Conservation (phyloP, 2,888 invertebrate species). For the Agriotes lineatus region DNA sequence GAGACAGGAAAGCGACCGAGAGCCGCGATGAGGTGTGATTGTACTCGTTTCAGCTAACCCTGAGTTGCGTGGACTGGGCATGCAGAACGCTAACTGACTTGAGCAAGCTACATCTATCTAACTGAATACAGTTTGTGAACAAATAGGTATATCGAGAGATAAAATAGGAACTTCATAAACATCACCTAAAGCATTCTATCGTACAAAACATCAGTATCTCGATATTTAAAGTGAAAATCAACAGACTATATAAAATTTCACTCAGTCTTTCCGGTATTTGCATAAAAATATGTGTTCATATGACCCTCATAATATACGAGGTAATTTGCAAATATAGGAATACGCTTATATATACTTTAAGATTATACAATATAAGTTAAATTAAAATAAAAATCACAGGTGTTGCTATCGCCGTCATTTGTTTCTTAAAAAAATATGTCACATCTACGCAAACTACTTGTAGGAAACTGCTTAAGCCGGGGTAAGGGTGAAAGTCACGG, state of each 20-base stretch:
- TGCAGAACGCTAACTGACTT: constrained; percentile 65
- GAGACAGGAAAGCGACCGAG: constrained; percentile 62
- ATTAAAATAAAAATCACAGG: constrained; percentile 68
- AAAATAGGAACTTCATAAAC: constrained; percentile 69
- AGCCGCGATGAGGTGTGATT: constrained; percentile 58
- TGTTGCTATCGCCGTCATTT: constrained; percentile 67
- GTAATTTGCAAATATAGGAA: constrained; percentile 64
- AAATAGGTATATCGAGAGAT: constrained; percentile 66
- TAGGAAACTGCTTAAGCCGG: constrained; percentile 78
- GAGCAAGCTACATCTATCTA: constrained; percentile 68
- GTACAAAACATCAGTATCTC: constrained; percentile 67
- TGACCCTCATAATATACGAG: constrained; percentile 66
- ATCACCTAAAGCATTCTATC: constrained; percentile 68
- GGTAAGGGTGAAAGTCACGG: constrained; percentile 93
- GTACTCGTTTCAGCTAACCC: constrained; percentile 67
- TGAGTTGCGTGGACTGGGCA: constrained; percentile 66
- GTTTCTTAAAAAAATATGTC: constrained; percentile 64
- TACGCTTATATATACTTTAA: constrained; percentile 56
- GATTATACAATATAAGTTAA: constrained; percentile 64
- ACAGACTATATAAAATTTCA: constrained; percentile 69
- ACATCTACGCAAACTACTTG: constrained; percentile 61
- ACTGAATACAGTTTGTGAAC: constrained; percentile 65
- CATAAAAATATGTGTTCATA: constrained; percentile 68
- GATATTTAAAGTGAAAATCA: constrained; percentile 67
- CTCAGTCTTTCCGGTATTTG: constrained; percentile 70